Evolutionary conservation across 2,888 invertebrate species (phyloP).

Genomic region (Clunio marinus): DNA sequence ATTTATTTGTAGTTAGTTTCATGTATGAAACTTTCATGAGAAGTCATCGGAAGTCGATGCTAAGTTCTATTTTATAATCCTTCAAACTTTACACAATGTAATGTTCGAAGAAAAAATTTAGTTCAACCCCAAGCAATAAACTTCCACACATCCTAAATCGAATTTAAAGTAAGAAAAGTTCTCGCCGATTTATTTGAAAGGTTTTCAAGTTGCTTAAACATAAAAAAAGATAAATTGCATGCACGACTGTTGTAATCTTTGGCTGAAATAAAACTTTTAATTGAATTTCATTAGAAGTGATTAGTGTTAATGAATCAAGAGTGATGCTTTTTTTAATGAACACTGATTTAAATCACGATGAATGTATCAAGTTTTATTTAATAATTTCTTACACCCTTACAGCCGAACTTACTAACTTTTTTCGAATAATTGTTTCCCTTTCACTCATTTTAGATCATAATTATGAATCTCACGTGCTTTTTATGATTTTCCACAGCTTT

Average conservation of each 20-base stretch:
- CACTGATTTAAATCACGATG: slow-evolving; percentile 8
- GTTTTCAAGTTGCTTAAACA: background rate
- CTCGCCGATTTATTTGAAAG: background rate
- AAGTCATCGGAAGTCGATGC: slow-evolving; percentile 6
- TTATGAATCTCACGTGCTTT: slow-evolving; percentile 35
- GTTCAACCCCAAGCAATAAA: background rate
- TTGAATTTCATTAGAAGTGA: slow-evolving; percentile 16
- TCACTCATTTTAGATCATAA: slow-evolving; percentile 32
- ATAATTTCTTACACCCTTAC: slow-evolving; percentile 13
- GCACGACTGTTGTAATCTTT: too few relatives aligned
- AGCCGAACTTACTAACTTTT: too few relatives aligned
- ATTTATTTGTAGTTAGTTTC: background rate
- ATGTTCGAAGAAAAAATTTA: background rate
- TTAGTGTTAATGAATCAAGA: background rate
- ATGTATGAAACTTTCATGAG: background rate
- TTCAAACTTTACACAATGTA: background rate
- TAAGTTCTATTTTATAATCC: slow-evolving; percentile 5
- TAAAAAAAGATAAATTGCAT: slow-evolving; percentile 22
- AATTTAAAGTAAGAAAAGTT: slow-evolving; percentile 1
- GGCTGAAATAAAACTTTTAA: slow-evolving; percentile 4
- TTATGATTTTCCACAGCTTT: slow-evolving; percentile 16
- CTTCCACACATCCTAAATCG: slow-evolving; percentile 13
- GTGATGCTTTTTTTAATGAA: slow-evolving; percentile 26
- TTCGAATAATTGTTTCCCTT: slow-evolving; percentile 25
- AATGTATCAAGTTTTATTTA: slow-evolving; percentile 10